Conservation (phyloP, 2,113 vertebrate species). For the Coptodon bakossiorum region DNA sequence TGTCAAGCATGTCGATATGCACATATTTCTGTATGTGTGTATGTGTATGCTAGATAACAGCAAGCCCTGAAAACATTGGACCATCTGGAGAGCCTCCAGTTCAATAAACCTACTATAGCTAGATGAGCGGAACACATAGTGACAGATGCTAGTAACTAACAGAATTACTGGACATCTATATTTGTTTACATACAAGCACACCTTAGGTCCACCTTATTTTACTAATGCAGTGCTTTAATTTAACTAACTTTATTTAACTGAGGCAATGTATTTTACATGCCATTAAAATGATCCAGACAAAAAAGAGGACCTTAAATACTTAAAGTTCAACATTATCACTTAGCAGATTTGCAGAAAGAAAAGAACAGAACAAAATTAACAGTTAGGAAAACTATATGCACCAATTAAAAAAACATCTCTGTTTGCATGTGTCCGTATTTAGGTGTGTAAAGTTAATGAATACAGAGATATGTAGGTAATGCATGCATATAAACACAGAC, state of each 20-base stretch:
- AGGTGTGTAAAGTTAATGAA: neutral
- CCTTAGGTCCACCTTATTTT: neutral
- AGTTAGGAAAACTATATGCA: neutral
- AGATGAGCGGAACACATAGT: neutral
- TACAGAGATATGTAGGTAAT: neutral
- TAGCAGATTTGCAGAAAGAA: neutral
- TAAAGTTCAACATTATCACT: neutral
- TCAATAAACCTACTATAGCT: neutral
- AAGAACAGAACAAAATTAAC: neutral
- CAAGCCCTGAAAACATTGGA: constrained; percentile 25
- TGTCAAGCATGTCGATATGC: neutral
- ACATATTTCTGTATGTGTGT: neutral
- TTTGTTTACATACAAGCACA: neutral
- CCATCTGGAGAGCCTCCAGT: constrained; percentile 23
- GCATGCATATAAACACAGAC: constrained; percentile 20
- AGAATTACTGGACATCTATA: neutral
- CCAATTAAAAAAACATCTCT: neutral
- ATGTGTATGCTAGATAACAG: neutral
- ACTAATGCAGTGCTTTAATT: neutral
- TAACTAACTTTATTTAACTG: neutral
- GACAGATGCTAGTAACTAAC: neutral
- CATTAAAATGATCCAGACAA: neutral
- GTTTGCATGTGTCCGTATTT: neutral
- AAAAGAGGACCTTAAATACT: neutral
- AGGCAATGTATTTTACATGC: neutral